Evolutionary conservation across 1,140 invertebrate species (phyloP).

Genomic region (Calliphora vicina): DNA sequence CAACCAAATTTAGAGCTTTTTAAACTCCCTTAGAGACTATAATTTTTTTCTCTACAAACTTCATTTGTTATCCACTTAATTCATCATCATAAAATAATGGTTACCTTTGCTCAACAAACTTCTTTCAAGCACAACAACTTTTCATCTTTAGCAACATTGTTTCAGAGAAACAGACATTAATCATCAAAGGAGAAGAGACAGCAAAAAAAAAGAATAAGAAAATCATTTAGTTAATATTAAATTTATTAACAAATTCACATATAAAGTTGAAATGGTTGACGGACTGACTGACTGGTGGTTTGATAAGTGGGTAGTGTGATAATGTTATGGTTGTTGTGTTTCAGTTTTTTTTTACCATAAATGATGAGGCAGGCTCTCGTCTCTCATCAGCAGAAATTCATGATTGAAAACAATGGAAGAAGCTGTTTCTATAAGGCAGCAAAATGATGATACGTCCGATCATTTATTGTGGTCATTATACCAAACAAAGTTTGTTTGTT

Average conservation of each 20-base stretch:
- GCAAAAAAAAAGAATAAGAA: background rate
- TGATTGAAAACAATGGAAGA: no score
- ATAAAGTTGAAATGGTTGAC: no score
- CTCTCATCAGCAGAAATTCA: background rate
- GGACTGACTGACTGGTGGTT: no score
- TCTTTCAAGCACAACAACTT: background rate
- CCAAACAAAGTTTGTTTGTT: background rate
- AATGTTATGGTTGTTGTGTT: slow-evolving; percentile 1
- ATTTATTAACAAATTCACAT: background rate
- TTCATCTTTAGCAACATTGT: background rate
- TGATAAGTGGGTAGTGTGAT: background rate
- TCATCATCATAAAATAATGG: no score
- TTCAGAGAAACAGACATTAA: background rate
- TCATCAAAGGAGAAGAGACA: background rate
- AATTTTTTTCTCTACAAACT: no score
- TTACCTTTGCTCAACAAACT: background rate
- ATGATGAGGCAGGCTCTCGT: background rate
- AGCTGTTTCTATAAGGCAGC: no score
- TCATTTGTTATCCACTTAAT: no score
- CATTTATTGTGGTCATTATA: background rate
- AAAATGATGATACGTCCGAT: no score
- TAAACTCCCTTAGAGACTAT: no score
- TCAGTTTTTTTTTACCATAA: background rate
- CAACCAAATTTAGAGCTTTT: no score
- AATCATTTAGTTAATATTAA: background rate